These are phyloP conservation scores for Chunga burmeisteri DNA, from an alignment of 2,113 vertebrate genomes.

Conservation along the genomic window DNA sequence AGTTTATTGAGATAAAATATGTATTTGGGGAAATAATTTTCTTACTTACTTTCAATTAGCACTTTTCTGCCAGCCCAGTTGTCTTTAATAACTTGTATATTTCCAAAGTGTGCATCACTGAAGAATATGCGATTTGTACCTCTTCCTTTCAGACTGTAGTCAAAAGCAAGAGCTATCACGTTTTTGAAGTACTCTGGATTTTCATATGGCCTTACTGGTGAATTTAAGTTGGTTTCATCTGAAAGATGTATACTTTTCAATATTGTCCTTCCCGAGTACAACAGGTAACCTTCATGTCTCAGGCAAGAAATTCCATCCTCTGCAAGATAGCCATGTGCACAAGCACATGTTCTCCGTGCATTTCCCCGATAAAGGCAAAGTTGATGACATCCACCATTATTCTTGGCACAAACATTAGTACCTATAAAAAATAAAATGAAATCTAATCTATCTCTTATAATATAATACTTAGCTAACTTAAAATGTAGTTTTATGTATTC, in stretches of 20 bases:
- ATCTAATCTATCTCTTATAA: background rate
- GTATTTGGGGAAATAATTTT: background rate
- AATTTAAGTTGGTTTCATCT: constrained; percentile 94
- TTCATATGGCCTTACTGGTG: constrained; percentile 91
- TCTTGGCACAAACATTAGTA: constrained; percentile 90
- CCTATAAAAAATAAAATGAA: constrained; percentile 64
- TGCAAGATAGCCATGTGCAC: constrained; percentile 91
- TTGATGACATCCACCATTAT: constrained; percentile 93
- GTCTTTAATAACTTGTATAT: constrained; percentile 95
- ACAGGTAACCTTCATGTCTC: constrained; percentile 92
- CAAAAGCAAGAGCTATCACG: constrained; percentile 91
- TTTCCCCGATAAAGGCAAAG: constrained; percentile 93
- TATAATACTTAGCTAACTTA: background rate
- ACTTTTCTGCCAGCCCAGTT: constrained; percentile 90
- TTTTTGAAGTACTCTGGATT: constrained; percentile 94
- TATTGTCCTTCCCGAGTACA: constrained; percentile 95
- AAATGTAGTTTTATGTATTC: background rate
- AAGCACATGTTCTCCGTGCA: constrained; percentile 86
- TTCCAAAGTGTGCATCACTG: constrained; percentile 95
- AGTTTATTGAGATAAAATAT: background rate
- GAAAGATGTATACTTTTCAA: constrained; percentile 96
- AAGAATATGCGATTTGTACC: constrained; percentile 95
- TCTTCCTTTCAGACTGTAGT: constrained; percentile 84
- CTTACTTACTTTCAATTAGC: constrained; percentile 91
- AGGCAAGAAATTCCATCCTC: constrained; percentile 88